Conservation (phyloP, 2,888 invertebrate genomes). For the Neocrepidodera transversa region DNA sequence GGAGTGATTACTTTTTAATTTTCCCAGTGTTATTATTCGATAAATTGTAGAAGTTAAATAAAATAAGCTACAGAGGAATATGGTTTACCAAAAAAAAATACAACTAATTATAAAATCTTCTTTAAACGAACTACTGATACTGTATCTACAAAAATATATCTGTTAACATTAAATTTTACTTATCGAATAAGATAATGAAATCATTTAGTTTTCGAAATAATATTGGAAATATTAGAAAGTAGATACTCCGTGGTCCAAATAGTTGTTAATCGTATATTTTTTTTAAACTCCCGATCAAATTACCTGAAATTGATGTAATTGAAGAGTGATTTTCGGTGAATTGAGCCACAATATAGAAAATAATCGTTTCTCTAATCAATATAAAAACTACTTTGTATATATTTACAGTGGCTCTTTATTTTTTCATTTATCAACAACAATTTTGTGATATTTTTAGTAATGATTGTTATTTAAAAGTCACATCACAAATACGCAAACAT, state of each 20-base stretch:
- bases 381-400: conserved; percentile 50
- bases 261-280: conserved; percentile 61
- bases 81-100: no score
- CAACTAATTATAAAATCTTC: no score
- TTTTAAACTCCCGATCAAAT: conserved; percentile 55
- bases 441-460: conserved; percentile 67
- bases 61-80: no score
- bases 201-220: no score
- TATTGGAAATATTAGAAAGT: not conserved
- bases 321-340: conserved; percentile 54
- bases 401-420: conserved; percentile 60
- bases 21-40: not conserved
- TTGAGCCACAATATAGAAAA: conserved; percentile 50
- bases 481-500: conserved; percentile 59
- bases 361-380: conserved; percentile 47
- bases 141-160: no score
- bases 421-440: conserved; percentile 64
- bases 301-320: conserved; percentile 55
- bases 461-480: conserved; percentile 65
- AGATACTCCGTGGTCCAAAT: conserved; percentile 47
- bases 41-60: conserved; percentile 3
- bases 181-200: no score
- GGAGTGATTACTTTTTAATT: conserved; percentile 4
- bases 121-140: no score
- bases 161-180: no score